A percentile compares a stretch with the other conserved stretches of the same genome.
Evolutionary conservation across 2,888 invertebrate species (phyloP).

Genomic region (Diaphora mendica): DNA sequence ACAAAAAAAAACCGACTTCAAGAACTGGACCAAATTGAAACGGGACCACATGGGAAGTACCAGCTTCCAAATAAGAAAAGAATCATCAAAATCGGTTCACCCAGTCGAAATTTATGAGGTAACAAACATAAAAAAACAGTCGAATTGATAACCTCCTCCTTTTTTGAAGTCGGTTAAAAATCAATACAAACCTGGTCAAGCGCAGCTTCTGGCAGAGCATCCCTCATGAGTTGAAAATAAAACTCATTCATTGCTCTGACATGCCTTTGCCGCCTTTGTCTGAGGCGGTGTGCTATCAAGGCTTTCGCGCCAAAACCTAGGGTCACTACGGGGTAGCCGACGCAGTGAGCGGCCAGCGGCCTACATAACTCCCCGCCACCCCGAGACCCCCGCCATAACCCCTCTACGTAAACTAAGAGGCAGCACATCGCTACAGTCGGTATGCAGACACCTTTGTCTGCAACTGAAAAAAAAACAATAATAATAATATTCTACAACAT

Average conservation of each 20-base stretch:
- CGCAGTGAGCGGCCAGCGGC: conserved; percentile 99
- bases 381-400: conserved; percentile 91
- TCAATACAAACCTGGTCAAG: conserved; percentile 64
- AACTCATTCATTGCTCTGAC: conserved; percentile 98
- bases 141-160: too few relatives aligned
- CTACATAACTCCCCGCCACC: conserved; percentile 93
- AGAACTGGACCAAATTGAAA: too few relatives aligned
- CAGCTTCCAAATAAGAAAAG: too few relatives aligned
- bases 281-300: conserved; percentile 95
- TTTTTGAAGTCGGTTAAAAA: too few relatives aligned
- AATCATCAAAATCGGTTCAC: too few relatives aligned
- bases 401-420: conserved; percentile 97
- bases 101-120: too few relatives aligned
- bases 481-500: too few relatives aligned
- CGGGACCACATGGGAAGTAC: too few relatives aligned
- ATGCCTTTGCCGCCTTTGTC: conserved; percentile 96
- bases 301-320: conserved; percentile 98
- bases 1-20: too few relatives aligned
- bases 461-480: conserved; percentile 60
- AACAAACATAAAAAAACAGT: too few relatives aligned
- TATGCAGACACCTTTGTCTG: conserved; percentile 96
- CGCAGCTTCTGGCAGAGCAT: conserved; percentile 91
- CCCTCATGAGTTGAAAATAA: conserved; percentile 96
- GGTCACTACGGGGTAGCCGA: conserved; percentile 96
- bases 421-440: conserved; percentile 98